A percentile compares a stretch with the other conserved stretches of the same genome.
Conservation (phyloP, 2,888 invertebrate genomes). For the Strigamia maritima region DNA sequence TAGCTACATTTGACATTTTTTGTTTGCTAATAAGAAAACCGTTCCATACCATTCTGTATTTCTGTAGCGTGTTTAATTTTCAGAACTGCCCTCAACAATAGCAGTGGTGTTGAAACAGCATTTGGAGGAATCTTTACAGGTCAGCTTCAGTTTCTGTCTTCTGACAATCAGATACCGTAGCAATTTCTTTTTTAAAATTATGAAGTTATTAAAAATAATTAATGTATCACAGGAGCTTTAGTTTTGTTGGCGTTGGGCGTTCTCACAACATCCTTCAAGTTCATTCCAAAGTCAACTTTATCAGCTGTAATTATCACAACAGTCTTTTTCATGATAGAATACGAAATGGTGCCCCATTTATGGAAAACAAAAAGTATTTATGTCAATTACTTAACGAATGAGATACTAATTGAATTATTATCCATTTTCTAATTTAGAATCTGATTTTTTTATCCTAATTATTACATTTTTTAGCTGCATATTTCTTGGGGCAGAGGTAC, state of each 20-base stretch:
- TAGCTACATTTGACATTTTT: too few species aligned
- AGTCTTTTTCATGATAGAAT: constrained; percentile 82
- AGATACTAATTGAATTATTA: background rate
- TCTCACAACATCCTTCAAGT: constrained; percentile 81
- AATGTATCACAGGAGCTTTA: constrained; percentile 61
- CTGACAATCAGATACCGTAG: too few species aligned
- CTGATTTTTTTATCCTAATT: constrained; percentile 65
- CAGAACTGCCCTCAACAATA: constrained; percentile 56
- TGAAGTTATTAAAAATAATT: background rate
- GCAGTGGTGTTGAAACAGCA: constrained; percentile 55
- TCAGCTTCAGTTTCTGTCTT: too few species aligned
- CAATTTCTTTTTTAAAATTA: background rate
- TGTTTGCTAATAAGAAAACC: too few species aligned
- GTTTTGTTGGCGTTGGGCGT: constrained; percentile 79
- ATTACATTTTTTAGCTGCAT: constrained; percentile 68
- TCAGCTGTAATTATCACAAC: constrained; percentile 86
- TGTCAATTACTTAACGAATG: constrained; percentile 44
- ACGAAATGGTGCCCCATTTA: constrained; percentile 63
- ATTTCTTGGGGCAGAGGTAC: constrained; percentile 63
- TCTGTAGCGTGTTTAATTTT: too few species aligned
- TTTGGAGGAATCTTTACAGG: constrained; percentile 50
- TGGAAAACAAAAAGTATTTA: constrained; percentile 83
- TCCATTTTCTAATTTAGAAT: constrained; percentile 56
- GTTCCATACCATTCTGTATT: too few species aligned
- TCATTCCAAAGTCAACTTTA: constrained; percentile 77